These are phyloP conservation scores for Panthera leo DNA, from an alignment of 2,113 vertebrate genomes.

Conservation along the genomic window DNA sequence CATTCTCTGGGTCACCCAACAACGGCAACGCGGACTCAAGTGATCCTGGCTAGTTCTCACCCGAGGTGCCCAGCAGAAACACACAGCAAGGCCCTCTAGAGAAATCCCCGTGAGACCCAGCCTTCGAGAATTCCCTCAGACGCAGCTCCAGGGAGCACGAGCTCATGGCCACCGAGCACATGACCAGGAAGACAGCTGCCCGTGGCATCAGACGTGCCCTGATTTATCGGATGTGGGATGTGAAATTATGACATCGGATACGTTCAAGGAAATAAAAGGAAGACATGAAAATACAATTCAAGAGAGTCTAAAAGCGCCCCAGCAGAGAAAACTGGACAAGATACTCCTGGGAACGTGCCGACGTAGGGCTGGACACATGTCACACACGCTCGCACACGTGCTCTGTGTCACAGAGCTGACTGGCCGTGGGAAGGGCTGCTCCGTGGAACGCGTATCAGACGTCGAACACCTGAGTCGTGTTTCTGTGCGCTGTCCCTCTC, in stretches of 20 bases:
- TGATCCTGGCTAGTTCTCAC: background rate
- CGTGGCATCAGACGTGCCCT: rapidly evolving
- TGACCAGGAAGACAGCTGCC: rapidly evolving
- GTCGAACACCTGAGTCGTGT: background rate
- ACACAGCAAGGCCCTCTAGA: background rate
- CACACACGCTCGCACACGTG: no score
- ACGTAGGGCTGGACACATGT: background rate
- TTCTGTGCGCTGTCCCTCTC: background rate
- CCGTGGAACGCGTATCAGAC: rapidly evolving
- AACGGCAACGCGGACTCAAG: background rate
- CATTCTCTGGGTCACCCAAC: background rate
- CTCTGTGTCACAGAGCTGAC: background rate
- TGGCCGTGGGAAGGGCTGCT: rapidly evolving
- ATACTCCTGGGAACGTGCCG: background rate
- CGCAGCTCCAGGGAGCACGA: rapidly evolving
- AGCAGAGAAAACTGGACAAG: background rate
- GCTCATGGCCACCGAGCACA: rapidly evolving
- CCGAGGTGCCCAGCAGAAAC: background rate
- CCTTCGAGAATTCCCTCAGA: background rate
- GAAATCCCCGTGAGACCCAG: background rate
- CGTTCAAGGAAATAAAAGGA: background rate
- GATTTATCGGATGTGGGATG: background rate
- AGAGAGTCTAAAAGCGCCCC: background rate
- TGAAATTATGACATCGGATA: background rate
- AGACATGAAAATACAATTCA: background rate